Base-by-base conservation (phyloP, 2,888 invertebrate genomes). In the Tuberolachnus salignus region DNA sequence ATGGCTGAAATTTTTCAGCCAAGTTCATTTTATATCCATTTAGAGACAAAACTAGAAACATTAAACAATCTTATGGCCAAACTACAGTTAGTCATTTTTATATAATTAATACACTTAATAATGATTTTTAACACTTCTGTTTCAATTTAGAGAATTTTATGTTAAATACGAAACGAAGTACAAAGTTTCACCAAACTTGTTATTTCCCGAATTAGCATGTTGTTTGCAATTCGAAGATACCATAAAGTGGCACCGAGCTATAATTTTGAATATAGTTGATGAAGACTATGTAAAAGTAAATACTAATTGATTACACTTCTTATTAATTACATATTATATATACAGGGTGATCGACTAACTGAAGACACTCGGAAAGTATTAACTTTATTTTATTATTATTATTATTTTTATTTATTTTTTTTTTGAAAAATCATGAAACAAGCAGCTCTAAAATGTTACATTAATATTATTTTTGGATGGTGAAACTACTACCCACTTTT, bases 1-100 rank as follows among this genome's bases (percentile, higher is more conserved):
- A 4, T 14, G 16, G 78, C 69, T 61, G 78, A 78, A 69, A 78
- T 78, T 51, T 78, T 61, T 10, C 21, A 42, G 3, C 49, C 66
- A 46, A 23, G 13, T 42, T 61, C 51, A 34, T 78, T 78, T 61
- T 78, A 78, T 6, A 11, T 78, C 3, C 34, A 61, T 1, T n/a
- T n/a, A 51, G 1, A 9, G 21, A 23, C 21, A 34, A 9, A 49
- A 13, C 3, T 49, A 1, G 3, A 69, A 6, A 49, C 19, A 1
- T 19, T 78, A 14, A 42, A 67, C 16, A 42, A 4, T 49, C 42
- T 78, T 1, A 78, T 78, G 78, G 23, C 34, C 0, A 10, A 21
- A 8, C 61, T 78, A 10, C 78, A 78, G 78, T 78, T 14, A 42
- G 59, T 69, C 23, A 3, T 34, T 34, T 34, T 34, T 4, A 34